Conservation (phyloP, 64 coral and sea anemone genomes). For the Dendronephthya gigantea region DNA sequence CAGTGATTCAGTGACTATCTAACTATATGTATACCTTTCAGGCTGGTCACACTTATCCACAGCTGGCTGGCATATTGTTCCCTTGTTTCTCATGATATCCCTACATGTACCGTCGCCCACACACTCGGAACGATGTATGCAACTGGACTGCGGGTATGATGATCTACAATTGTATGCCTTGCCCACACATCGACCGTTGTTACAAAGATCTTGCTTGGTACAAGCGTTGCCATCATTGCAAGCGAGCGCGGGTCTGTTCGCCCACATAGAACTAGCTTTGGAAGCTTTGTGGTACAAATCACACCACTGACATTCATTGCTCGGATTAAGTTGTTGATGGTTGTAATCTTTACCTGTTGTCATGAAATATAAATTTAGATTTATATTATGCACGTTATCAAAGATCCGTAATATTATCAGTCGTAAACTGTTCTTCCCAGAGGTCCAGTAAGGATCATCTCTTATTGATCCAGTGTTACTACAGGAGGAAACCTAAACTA, state of each 20-base stretch:
- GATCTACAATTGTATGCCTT: constrained; percentile 55
- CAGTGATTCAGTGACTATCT: too few species aligned
- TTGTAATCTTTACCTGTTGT: constrained; percentile 54
- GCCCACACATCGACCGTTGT: constrained; percentile 40
- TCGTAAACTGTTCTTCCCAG: too few species aligned
- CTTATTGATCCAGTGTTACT: too few species aligned
- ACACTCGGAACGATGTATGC: constrained; percentile 55
- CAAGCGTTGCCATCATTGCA: constrained; percentile 62
- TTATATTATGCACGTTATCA: background rate
- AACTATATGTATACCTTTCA: constrained; percentile 39
- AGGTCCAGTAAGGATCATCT: too few species aligned
- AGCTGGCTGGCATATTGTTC: constrained; percentile 66
- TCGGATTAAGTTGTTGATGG: constrained; percentile 56
- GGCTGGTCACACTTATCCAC: constrained; percentile 62
- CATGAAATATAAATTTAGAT: background rate
- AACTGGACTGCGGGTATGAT: constrained; percentile 54
- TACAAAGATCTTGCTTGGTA: constrained; percentile 64
- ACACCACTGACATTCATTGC: constrained; percentile 86
- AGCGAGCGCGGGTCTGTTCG: constrained; percentile 41
- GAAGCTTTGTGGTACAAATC: constrained; percentile 45
- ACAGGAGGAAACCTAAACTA: too few species aligned
- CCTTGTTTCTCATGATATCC: constrained; percentile 21
- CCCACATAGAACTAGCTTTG: constrained; percentile 41
- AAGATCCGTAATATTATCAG: too few species aligned
- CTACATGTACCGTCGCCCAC: constrained; percentile 71